Base-by-base conservation (phyloP, 2,888 invertebrate genomes). In the Asteroscopus sphinx region DNA sequence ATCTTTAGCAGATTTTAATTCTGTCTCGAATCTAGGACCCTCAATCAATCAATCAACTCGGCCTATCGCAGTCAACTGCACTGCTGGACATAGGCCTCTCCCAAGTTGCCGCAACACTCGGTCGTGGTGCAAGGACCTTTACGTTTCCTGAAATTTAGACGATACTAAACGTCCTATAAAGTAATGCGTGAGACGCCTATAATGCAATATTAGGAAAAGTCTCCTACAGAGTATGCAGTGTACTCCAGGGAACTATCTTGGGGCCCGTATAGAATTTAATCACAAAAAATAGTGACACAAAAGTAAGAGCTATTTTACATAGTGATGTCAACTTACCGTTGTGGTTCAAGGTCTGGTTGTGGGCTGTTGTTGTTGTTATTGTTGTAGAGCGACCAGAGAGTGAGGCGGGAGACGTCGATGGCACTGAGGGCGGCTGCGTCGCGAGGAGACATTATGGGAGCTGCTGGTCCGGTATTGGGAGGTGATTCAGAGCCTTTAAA, bases 301-400 rank as follows among this genome's bases (percentile, higher is more conserved):
- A 25, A 41, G 1, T 12, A 13, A 13, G 21, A 21, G 6, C 4
- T 6, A 21, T 6, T 6, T 21, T 6, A 6, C 21, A 21, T 2
- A 21, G 4, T 3, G 4, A 28, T 2, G 9, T 28, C 13, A 40
- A 81, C 85, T 82, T 77, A 94, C 93, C 93, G 89, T 84, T 94
- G 93, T 49, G 93, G 93, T 73, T 94, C 93, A 51, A 90, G 76
- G 58, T 92, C 92, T 0, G 94, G 94, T 65, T 94, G 95, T 12
- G 92, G 92, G 79, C 96, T 95, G 80, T 89, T 95, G 87, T 95
- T 95, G 81, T 95, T 95, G 80, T 96, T 97, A 82, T 96, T 97
- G 87, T 96, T 96, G 91, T 97, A 98, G 80, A 98, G 95, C 68
- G 97, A 97, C 97, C 97, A 98, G 17, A 98, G 93, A 0, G 97